These are phyloP conservation scores for Leptodactylus fuscus DNA, from an alignment of 2,113 vertebrate genomes.

Conservation along the genomic window DNA sequence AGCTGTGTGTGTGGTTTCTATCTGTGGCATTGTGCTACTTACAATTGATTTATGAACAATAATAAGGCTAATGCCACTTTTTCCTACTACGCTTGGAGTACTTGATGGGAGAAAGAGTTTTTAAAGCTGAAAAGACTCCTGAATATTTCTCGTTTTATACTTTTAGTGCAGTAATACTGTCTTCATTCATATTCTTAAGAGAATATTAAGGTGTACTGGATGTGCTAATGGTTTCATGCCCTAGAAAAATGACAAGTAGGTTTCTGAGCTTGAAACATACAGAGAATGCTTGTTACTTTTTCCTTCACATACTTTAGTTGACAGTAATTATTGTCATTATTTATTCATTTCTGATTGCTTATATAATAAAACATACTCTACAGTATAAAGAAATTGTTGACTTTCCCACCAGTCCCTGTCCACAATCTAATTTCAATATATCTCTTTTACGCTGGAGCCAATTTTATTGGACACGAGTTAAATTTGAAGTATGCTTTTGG, in stretches of 20 bases:
- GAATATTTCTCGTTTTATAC: too few relatives aligned
- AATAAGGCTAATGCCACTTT: background rate
- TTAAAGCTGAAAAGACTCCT: too few relatives aligned
- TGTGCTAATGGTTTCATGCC: constrained; percentile 6
- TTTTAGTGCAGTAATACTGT: background rate
- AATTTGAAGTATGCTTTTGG: too few relatives aligned
- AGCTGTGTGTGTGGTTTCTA: too few relatives aligned
- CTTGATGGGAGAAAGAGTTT: background rate
- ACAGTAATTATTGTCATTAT: background rate
- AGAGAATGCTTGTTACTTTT: background rate
- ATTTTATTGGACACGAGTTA: too few relatives aligned
- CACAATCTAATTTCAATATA: too few relatives aligned
- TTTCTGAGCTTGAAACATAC: background rate
- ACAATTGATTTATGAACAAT: too few relatives aligned
- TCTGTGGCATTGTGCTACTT: too few relatives aligned
- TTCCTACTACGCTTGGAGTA: background rate
- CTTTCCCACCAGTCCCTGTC: background rate
- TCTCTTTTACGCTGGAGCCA: too few relatives aligned
- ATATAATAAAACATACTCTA: background rate
- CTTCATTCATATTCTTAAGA: constrained; percentile 8
- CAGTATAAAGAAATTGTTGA: background rate
- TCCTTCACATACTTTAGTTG: background rate
- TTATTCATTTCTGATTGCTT: background rate
- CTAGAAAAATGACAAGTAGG: background rate
- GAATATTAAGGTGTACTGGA: background rate